phyloP scores from a whole-genome alignment of 1,140 invertebrate genomes.

The Archegozetes longisetosus region DNA sequence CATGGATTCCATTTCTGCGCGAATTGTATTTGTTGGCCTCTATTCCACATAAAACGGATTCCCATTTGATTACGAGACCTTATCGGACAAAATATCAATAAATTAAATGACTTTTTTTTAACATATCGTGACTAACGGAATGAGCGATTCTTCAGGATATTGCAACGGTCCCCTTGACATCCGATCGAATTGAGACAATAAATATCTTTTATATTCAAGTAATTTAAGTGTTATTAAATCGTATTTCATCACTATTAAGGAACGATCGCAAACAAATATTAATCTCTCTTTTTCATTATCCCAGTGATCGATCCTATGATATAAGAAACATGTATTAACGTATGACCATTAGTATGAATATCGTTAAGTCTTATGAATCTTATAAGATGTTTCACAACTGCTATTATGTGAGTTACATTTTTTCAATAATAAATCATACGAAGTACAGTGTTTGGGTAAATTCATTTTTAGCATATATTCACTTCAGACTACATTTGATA shows the following conservation, averaged over 20 bases:
- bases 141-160: slow-evolving; percentile 57
- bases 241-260: slow-evolving; percentile 53
- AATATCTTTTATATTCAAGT: no score
- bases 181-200: no score
- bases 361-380: no score
- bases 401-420: no score
- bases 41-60: slow-evolving; percentile 55
- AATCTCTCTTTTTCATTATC: slow-evolving; percentile 67
- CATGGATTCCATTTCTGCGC: slow-evolving; percentile 71
- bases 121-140: slow-evolving; percentile 48
- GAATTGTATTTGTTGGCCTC: slow-evolving; percentile 45
- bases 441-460: no score
- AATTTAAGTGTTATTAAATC: slow-evolving; percentile 48
- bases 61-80: slow-evolving; percentile 46
- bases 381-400: no score
- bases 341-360: no score
- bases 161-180: slow-evolving; percentile 58
- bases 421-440: no score
- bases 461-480: no score
- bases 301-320: slow-evolving; percentile 59
- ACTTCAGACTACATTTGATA: no score
- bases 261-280: slow-evolving; percentile 48
- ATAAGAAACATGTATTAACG: no score
- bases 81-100: not conserved
- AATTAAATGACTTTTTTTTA: not conserved